Conservation (phyloP, 2,888 invertebrate genomes). For the Pterobdella sp. region DNA sequence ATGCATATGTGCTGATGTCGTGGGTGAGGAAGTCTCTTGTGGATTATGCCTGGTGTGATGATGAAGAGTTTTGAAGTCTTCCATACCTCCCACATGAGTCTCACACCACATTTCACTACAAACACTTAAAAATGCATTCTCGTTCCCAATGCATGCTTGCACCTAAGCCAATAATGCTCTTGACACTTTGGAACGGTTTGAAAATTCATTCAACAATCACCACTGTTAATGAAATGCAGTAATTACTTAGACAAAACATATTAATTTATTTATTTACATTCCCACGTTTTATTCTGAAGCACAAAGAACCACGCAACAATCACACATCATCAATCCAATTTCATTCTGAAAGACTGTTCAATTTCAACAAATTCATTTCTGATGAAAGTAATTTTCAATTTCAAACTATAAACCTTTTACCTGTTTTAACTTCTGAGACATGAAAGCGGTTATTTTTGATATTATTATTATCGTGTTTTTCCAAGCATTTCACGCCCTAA, state of each 20-base stretch:
- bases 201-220: too few species aligned
- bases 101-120: not conserved
- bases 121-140: not conserved
- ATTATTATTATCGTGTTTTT: too few species aligned
- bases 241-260: too few species aligned
- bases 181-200: too few species aligned
- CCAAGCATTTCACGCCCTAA: too few species aligned
- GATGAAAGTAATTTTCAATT: not conserved
- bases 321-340: slow-evolving; percentile 59
- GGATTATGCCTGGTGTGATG: slow-evolving; percentile 31
- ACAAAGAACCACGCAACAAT: too few species aligned
- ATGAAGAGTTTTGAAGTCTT: slow-evolving; percentile 28
- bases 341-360: slow-evolving; percentile 57
- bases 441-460: too few species aligned
- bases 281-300: too few species aligned
- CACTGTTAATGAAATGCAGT: too few species aligned
- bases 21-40: slow-evolving; percentile 29
- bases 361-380: not conserved
- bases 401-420: too few species aligned
- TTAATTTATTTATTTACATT: too few species aligned
- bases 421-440: too few species aligned
- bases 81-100: not conserved
- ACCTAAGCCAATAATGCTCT: not conserved
- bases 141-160: not conserved
- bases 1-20: slow-evolving; percentile 30